Evolutionary conservation across 2,888 invertebrate genomes (phyloP).

Genomic region (Sussaba pulchella): DNA sequence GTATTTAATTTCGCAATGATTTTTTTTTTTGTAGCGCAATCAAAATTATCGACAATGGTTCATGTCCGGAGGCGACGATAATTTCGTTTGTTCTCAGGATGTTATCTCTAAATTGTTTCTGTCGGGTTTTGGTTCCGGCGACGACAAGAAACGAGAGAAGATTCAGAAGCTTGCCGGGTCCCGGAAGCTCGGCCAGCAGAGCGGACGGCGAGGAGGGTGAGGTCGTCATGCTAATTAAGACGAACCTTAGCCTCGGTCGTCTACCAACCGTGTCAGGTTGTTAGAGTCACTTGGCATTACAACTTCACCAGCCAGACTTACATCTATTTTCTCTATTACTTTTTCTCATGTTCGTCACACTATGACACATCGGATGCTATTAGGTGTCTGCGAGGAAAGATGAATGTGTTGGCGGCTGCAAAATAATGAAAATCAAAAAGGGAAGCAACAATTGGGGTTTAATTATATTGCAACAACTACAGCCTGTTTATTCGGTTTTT

Average conservation of each 20-base stretch:
- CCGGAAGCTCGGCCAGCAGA: conserved; percentile 4
- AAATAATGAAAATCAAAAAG: neutral
- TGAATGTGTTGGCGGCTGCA: neutral
- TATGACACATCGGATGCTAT: neutral
- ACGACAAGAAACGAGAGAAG: conserved; percentile 3
- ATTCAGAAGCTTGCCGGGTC: neutral
- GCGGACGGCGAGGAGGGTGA: conserved; percentile 61
- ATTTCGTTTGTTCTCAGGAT: no score
- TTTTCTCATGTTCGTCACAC: neutral
- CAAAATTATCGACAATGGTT: no score
- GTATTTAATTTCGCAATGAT: no score
- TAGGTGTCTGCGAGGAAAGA: neutral
- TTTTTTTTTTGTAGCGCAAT: no score
- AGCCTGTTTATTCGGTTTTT: no score
- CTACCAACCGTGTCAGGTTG: conserved; percentile 61
- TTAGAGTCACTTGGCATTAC: conserved; percentile 63
- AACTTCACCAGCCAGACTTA: conserved; percentile 41
- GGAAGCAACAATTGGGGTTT: neutral
- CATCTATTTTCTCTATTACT: conserved; percentile 29
- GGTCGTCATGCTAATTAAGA: conserved; percentile 67
- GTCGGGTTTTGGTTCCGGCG: no score
- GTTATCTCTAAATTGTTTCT: no score
- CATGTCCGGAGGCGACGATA: no score
- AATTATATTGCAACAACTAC: neutral
- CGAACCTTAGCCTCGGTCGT: conserved; percentile 48